These are phyloP conservation scores for Tangachromis dhanisi DNA, from an alignment of 2,113 vertebrate species.

Conservation along the genomic window DNA sequence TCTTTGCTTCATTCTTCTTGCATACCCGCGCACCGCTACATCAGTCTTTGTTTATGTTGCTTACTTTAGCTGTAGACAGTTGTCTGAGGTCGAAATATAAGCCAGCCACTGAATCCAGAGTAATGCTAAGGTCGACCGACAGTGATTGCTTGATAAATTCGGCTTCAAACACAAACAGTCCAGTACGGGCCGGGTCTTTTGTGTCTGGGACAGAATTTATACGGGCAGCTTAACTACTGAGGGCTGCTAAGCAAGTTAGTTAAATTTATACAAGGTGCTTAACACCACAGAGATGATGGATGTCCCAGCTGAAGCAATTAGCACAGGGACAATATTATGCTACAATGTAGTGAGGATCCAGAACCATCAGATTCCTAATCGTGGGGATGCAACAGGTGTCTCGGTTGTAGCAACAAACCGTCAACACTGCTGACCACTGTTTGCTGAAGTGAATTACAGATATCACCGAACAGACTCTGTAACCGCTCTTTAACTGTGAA, in stretches of 20 bases:
- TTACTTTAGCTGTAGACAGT: background rate
- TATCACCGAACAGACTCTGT: background rate
- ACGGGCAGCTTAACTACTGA: constrained; percentile 8
- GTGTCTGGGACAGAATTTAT: constrained; percentile 38
- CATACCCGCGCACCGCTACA: background rate
- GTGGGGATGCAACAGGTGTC: background rate
- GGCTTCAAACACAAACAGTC: constrained; percentile 34
- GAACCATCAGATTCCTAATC: background rate
- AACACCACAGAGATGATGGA: constrained; percentile 29
- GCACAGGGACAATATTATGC: background rate
- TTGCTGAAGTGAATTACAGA: background rate
- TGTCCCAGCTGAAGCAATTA: constrained; percentile 52
- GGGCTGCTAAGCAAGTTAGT: constrained; percentile 37
- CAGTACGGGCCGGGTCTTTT: background rate
- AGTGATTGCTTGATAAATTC: constrained; percentile 26
- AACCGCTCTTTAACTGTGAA: background rate
- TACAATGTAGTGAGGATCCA: background rate
- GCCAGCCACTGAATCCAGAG: background rate
- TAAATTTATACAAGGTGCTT: constrained; percentile 54
- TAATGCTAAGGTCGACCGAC: constrained; percentile 38
- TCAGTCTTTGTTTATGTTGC: background rate
- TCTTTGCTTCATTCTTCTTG: background rate
- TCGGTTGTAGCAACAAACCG: constrained; percentile 1
- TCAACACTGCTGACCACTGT: background rate
- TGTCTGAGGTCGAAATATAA: constrained; percentile 20